Percentiles rank a stretch among this genome's conserved stretches.
Evolutionary conservation across 2,888 invertebrate species (phyloP).

Genomic region (Synergus gifuensis): DNA sequence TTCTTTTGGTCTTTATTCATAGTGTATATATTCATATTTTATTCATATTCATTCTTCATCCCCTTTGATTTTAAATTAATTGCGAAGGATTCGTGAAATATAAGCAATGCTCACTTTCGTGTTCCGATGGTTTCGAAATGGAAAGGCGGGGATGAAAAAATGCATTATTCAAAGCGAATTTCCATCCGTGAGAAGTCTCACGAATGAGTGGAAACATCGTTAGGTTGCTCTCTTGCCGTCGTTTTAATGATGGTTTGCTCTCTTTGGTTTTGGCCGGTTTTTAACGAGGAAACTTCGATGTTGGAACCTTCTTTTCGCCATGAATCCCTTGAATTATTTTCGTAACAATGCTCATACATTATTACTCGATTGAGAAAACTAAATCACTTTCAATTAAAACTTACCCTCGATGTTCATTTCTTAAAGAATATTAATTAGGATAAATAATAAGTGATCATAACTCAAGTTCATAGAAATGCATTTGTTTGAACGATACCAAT

Average conservation of each 20-base stretch:
- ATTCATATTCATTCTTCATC: no score
- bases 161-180: conserved; percentile 64
- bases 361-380: neutral
- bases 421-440: neutral
- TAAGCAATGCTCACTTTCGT: conserved; percentile 36
- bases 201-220: conserved; percentile 70
- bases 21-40: no score
- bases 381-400: neutral
- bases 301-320: conserved; percentile 25
- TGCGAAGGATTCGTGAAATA: neutral
- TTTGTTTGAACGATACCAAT: no score
- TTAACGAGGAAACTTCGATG: conserved; percentile 64
- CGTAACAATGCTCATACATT: neutral
- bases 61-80: neutral
- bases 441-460: neutral
- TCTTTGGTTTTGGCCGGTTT: conserved; percentile 56
- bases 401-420: neutral
- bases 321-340: neutral
- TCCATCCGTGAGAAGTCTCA: conserved; percentile 58
- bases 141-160: conserved; percentile 61
- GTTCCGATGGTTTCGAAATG: conserved; percentile 22
- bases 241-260: conserved; percentile 61
- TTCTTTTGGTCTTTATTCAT: no score
- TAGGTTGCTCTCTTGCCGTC: conserved; percentile 74
- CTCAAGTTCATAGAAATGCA: no score